Evolutionary conservation across 2,113 vertebrate genomes (phyloP).

Genomic region (Dinomys branickii): DNA sequence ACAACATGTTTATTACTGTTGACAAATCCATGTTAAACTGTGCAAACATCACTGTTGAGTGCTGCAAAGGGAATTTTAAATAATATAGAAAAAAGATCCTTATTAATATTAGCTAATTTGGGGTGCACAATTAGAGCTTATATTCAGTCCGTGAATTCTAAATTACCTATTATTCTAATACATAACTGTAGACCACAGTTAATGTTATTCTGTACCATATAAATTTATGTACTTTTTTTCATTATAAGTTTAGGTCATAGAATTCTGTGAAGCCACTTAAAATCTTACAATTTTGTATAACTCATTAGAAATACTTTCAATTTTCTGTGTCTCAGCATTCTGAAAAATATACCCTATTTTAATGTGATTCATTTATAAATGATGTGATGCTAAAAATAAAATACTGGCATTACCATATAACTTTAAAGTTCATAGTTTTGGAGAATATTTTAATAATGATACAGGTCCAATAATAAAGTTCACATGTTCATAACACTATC

Average conservation of each 20-base stretch:
- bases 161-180: not conserved
- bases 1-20: not conserved
- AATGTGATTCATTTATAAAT: slow-evolving; percentile 1
- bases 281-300: not conserved
- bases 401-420: not conserved
- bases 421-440: not conserved
- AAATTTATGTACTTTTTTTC: not conserved
- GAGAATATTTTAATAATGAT: not conserved
- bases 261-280: not conserved
- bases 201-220: not conserved
- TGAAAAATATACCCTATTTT: slow-evolving; percentile 7
- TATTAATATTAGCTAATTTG: slow-evolving; percentile 16
- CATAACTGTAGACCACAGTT: not conserved
- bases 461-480: not conserved
- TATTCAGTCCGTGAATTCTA: not conserved
- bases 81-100: not conserved
- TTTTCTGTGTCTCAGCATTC: not conserved
- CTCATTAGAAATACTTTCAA: not conserved
- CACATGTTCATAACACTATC: not conserved
- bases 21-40: not conserved
- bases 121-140: not conserved
- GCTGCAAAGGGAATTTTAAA: not conserved
- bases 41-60: not conserved
- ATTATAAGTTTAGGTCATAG: not conserved
- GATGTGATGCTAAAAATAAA: not conserved